Evolutionary conservation across 2,888 invertebrate species (phyloP).

Genomic region (Euclidia mi): DNA sequence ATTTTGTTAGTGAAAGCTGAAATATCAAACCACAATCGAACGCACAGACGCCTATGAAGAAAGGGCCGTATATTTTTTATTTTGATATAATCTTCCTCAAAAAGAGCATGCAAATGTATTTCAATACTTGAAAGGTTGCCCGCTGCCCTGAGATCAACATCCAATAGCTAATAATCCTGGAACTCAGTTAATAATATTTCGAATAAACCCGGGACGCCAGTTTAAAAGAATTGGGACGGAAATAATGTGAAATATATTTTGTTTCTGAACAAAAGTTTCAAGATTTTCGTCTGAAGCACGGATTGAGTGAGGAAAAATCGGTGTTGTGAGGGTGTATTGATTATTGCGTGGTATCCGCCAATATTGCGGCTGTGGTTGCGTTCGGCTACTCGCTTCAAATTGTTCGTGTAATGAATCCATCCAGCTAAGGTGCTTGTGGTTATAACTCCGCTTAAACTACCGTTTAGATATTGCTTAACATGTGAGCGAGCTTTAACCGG

Average conservation of each 20-base stretch:
- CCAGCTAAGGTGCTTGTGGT: constrained; percentile 20
- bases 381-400: constrained; percentile 36
- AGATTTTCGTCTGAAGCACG: constrained; percentile 27
- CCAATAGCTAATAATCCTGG: constrained; percentile 19
- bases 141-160: neutral
- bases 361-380: constrained; percentile 35
- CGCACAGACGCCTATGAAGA: neutral
- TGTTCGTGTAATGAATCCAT: constrained; percentile 47
- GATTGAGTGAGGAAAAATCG: constrained; percentile 24
- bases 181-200: constrained; percentile 31
- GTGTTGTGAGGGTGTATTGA: constrained; percentile 13
- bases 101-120: neutral
- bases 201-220: constrained; percentile 23
- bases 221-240: constrained; percentile 43
- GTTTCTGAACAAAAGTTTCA: constrained; percentile 38
- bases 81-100: neutral
- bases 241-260: constrained; percentile 42
- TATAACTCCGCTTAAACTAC: constrained; percentile 11
- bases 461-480: constrained; percentile 6
- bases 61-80: neutral
- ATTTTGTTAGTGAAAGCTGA: constrained; percentile 27
- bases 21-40: constrained; percentile 29
- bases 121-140: neutral
- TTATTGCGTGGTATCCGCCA: constrained; percentile 17
- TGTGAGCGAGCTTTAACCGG: constrained; percentile 1